These are phyloP conservation scores for Pelodiscus sinensis DNA, from an alignment of 2,113 vertebrate species.

Conservation along the genomic window DNA sequence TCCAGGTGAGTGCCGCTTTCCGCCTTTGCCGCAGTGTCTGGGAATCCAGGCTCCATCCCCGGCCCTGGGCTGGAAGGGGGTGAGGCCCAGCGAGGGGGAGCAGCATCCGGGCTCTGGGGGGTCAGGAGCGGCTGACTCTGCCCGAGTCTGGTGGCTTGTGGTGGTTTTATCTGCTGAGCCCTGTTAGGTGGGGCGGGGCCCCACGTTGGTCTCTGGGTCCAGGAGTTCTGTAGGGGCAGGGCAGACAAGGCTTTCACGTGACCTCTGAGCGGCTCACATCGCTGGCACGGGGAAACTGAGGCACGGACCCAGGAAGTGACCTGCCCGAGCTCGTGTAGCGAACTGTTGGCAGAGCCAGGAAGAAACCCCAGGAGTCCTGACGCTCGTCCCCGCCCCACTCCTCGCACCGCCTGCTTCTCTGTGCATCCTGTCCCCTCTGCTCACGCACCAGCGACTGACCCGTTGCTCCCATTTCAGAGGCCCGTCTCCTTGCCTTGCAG, in stretches of 20 bases:
- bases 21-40: not conserved
- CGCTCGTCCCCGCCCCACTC: not conserved
- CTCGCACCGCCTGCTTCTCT: not conserved
- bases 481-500: not conserved
- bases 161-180: not conserved
- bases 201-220: not conserved
- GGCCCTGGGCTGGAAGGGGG: not conserved
- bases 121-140: too few relatives aligned
- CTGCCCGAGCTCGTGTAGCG: not conserved
- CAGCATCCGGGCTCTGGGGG: not conserved
- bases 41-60: not conserved
- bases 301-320: not conserved
- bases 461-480: not conserved
- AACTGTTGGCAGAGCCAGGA: not conserved
- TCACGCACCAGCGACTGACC: not conserved
- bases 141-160: not conserved
- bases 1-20: slow-evolving; percentile 76
- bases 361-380: not conserved
- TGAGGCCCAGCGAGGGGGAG: not conserved
- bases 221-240: not conserved
- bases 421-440: not conserved
- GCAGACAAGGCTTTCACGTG: not conserved
- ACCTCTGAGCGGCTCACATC: not conserved
- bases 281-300: not conserved
- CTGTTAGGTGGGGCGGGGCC: not conserved